Conservation (phyloP, 2,797 vertebrate species). For the Pygocentrus nattereri region DNA sequence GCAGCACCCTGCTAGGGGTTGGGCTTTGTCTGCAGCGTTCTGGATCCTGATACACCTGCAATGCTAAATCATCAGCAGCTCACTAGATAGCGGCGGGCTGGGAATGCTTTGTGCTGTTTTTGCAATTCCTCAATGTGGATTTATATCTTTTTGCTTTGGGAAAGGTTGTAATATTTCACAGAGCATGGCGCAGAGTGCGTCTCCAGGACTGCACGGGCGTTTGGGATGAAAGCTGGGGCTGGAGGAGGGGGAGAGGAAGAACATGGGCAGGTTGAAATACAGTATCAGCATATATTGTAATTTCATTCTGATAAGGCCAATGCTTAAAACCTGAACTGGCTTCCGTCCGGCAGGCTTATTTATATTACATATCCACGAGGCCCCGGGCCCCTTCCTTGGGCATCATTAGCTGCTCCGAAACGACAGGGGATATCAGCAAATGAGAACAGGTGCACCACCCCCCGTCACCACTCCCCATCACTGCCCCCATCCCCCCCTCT, state of each 20-base stretch:
- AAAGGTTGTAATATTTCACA: constrained; percentile 88
- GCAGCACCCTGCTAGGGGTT: constrained; percentile 53
- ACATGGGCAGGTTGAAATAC: constrained; percentile 72
- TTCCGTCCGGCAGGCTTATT: constrained; percentile 70
- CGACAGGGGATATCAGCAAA: constrained; percentile 77
- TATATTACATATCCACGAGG: constrained; percentile 77
- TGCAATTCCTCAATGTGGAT: constrained; percentile 87
- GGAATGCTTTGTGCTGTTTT: constrained; percentile 88
- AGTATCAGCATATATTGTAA: constrained; percentile 88
- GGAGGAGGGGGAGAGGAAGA: constrained; percentile 42
- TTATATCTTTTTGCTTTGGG: constrained; percentile 86
- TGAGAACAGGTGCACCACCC: constrained; percentile 70
- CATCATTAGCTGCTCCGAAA: constrained; percentile 74
- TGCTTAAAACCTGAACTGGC: constrained; percentile 74
- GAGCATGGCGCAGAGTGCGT: constrained; percentile 65
- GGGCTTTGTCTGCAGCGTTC: constrained; percentile 64
- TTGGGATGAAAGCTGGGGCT: constrained; percentile 65
- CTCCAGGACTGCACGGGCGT: constrained; percentile 69
- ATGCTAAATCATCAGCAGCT: constrained; percentile 83
- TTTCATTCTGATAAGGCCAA: constrained; percentile 86
- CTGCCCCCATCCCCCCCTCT: background rate
- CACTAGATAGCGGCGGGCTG: constrained; percentile 78
- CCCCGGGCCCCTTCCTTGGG: constrained; percentile 68
- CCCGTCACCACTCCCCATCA: background rate
- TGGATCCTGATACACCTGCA: constrained; percentile 79